Percentiles rank a stretch among this genome's conserved stretches.
Evolutionary conservation across 2,113 vertebrate species (phyloP).

Genomic region (Rynchops niger): DNA sequence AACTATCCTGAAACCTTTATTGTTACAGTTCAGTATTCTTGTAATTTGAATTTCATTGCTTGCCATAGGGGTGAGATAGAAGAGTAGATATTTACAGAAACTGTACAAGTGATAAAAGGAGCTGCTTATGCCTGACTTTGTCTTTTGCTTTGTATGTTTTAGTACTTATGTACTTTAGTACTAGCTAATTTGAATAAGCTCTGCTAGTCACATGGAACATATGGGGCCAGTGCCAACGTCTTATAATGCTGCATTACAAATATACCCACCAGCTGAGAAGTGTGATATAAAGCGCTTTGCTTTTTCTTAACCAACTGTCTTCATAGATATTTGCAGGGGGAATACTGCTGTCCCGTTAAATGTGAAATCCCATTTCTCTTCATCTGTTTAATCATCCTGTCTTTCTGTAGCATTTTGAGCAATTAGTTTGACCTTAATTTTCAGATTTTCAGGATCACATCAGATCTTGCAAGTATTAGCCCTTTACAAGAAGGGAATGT

Average conservation of each 20-base stretch:
- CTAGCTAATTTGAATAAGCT: slow-evolving; percentile 62
- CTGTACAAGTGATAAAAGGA: slow-evolving; percentile 22
- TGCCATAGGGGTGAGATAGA: slow-evolving; percentile 4
- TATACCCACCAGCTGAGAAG: slow-evolving; percentile 64
- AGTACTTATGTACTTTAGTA: slow-evolving; percentile 45
- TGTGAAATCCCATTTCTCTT: background rate
- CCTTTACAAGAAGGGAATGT: background rate
- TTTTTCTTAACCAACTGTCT: slow-evolving; percentile 50
- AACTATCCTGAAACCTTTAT: slow-evolving; percentile 8
- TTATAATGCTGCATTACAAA: slow-evolving; percentile 58
- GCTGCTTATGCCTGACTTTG: slow-evolving; percentile 41
- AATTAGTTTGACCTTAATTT: background rate
- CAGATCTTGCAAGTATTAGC: background rate
- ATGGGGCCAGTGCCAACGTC: slow-evolving; percentile 56
- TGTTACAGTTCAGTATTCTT: background rate
- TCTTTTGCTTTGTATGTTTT: slow-evolving; percentile 60
- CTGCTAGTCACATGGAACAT: slow-evolving; percentile 50
- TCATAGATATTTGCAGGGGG: background rate
- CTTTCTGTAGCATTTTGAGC: background rate
- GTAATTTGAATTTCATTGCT: slow-evolving; percentile 18
- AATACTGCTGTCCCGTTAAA: background rate
- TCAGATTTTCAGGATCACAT: background rate
- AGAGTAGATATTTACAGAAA: slow-evolving; percentile 36
- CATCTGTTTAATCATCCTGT: background rate
- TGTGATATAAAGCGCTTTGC: slow-evolving; percentile 37